Evolutionary conservation across 2,797 vertebrate species (phyloP).

Genomic region (Microctenopoma steveboyesi): DNA sequence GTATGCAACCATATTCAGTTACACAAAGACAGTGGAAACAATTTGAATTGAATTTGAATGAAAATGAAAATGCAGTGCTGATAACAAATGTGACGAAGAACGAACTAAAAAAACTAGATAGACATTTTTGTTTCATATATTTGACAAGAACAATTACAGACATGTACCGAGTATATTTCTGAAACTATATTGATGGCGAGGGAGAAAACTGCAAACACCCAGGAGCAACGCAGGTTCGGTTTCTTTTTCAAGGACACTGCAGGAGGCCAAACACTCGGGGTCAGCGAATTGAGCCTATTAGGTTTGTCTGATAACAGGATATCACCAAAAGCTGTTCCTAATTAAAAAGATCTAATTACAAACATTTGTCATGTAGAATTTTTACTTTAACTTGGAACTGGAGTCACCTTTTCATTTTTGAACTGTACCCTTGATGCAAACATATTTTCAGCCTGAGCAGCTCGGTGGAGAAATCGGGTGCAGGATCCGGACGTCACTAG

Average conservation of each 20-base stretch:
- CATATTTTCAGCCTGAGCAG: constrained; percentile 14
- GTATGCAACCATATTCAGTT: constrained; percentile 3
- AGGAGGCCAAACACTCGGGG: constrained; percentile 30
- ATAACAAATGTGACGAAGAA: constrained; percentile 4
- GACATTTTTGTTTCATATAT: background rate
- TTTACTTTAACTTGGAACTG: background rate
- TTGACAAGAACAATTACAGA: constrained; percentile 10
- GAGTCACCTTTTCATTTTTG: background rate
- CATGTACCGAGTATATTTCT: background rate
- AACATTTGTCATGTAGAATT: background rate
- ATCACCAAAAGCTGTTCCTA: constrained; percentile 21
- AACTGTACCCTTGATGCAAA: constrained; percentile 8
- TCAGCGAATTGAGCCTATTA: constrained; percentile 44
- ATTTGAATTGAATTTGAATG: too few relatives aligned
- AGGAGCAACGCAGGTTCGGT: constrained; percentile 41
- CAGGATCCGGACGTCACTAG: constrained; percentile 66
- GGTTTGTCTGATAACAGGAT: constrained; percentile 47
- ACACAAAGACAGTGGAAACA: constrained; percentile 59
- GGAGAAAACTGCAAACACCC: constrained; percentile 30
- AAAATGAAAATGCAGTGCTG: constrained; percentile 7
- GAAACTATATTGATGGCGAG: constrained; percentile 23
- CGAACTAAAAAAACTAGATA: background rate
- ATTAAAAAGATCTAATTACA: constrained; percentile 38
- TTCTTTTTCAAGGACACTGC: constrained; percentile 58
- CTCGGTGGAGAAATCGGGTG: constrained; percentile 63